A percentile compares a stretch with the other conserved stretches of the same genome.
Conservation (phyloP, 2,797 vertebrate genomes). For the Cynodonichthys magdalenae region DNA sequence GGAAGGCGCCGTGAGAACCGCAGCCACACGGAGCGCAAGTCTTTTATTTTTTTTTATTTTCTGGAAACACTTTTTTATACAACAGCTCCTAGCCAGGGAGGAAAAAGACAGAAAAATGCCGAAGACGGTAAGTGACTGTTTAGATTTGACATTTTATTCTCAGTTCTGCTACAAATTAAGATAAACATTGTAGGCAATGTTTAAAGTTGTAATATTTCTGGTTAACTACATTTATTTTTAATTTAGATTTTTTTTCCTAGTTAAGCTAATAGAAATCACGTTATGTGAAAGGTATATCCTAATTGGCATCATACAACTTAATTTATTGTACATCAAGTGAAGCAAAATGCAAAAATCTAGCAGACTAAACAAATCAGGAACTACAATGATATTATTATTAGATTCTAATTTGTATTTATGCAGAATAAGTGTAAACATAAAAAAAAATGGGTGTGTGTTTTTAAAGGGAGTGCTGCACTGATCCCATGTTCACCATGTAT, state of each 20-base stretch:
- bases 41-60: slow-evolving; percentile 13
- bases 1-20: slow-evolving; percentile 42
- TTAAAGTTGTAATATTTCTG: background rate
- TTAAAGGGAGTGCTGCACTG: too few species aligned
- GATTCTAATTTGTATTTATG: too few species aligned
- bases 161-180: background rate
- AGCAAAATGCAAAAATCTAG: too few species aligned
- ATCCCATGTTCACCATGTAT: too few species aligned
- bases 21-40: slow-evolving; percentile 23
- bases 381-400: too few species aligned
- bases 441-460: too few species aligned
- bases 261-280: background rate
- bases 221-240: background rate
- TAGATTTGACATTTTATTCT: slow-evolving; percentile 16
- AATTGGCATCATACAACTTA: too few species aligned
- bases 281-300: too few species aligned
- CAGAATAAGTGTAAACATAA: too few species aligned
- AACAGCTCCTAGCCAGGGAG: slow-evolving; percentile 24
- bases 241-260: background rate
- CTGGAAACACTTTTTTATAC: background rate
- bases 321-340: too few species aligned
- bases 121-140: slow-evolving; percentile 75
- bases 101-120: slow-evolving; percentile 76
- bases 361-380: too few species aligned
- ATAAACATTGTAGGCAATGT: background rate